Evolutionary conservation across 2,113 vertebrate species (phyloP).

Genomic region (Stictonetta naevosa): DNA sequence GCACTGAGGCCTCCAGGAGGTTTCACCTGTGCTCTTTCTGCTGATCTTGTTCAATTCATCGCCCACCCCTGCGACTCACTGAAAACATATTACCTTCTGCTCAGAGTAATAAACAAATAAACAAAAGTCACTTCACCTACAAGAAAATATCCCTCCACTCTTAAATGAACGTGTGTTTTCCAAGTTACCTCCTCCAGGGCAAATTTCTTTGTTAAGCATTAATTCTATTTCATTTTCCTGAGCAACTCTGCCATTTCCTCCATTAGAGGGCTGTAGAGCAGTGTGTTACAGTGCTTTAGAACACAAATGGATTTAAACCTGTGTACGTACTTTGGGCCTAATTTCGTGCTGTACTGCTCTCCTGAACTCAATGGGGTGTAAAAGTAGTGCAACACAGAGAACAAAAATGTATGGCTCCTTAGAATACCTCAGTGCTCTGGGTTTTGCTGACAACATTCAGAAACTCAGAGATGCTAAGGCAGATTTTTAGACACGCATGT

Average conservation of each 20-base stretch:
- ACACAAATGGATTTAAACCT: neutral
- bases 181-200: neutral
- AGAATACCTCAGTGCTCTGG: constrained; percentile 29
- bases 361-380: constrained; percentile 42
- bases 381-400: neutral
- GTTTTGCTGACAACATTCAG: constrained; percentile 23
- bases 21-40: neutral
- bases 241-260: constrained; percentile 31
- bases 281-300: constrained; percentile 26
- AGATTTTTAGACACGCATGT: constrained; percentile 45
- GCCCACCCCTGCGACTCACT: neutral
- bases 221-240: constrained; percentile 35
- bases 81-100: neutral
- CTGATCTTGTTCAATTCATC: neutral
- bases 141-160: neutral
- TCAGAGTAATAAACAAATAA: neutral
- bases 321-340: constrained; percentile 34
- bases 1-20: neutral
- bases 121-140: neutral
- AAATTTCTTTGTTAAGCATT: constrained; percentile 29
- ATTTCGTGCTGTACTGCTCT: constrained; percentile 46
- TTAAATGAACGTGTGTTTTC: neutral
- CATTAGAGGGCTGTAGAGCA: constrained; percentile 68
- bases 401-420: neutral
- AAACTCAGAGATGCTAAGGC: neutral